Conservation (phyloP, 2,888 invertebrate species). For the Calameuta idolon region DNA sequence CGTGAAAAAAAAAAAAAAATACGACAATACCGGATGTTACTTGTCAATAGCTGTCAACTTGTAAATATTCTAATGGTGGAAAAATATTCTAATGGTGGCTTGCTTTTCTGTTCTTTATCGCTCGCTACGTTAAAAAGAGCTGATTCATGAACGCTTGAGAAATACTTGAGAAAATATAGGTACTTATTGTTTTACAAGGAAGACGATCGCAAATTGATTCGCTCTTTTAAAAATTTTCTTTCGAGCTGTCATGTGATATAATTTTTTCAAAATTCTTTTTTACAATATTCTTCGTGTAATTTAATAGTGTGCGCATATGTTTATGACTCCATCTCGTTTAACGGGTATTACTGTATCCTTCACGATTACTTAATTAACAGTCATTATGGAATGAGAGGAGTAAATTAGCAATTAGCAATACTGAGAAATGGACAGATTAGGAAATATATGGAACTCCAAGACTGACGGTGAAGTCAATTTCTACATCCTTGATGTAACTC, state of each 20-base stretch:
- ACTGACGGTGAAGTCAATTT: constrained; percentile 1
- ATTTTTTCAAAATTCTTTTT: background rate
- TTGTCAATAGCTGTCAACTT: background rate
- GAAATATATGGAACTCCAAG: background rate
- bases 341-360: background rate
- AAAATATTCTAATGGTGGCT: background rate
- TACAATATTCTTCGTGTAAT: background rate
- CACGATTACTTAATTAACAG: background rate
- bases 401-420: background rate
- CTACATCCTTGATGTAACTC: background rate
- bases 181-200: background rate
- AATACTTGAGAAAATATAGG: background rate
- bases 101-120: background rate
- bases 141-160: background rate
- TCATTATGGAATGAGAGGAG: background rate
- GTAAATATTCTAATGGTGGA: background rate
- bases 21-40: background rate
- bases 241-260: background rate
- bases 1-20: background rate
- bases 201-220: background rate
- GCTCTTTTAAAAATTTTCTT: background rate
- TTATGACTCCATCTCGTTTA: background rate
- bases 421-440: background rate
- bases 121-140: background rate
- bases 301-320: too few species aligned